Conservation (phyloP, 2,888 invertebrate species). For the Rhamnusium bicolor region DNA sequence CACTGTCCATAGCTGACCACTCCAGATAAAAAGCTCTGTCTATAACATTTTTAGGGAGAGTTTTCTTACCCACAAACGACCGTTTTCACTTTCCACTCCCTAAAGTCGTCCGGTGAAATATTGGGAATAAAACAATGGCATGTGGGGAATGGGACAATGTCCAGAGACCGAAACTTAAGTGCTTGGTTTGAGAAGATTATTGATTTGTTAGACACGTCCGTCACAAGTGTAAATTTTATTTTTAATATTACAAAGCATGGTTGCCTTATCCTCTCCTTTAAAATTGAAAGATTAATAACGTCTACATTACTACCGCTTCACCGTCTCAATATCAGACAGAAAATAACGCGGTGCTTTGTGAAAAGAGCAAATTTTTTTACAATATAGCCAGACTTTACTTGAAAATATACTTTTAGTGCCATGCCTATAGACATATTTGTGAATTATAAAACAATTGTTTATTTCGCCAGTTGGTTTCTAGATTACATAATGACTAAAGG, state of each 20-base stretch:
- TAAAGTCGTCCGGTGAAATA: constrained; percentile 65
- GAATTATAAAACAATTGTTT: no score
- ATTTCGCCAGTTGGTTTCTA: no score
- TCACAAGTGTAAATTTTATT: constrained; percentile 66
- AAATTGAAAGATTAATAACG: background rate
- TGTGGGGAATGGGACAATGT: constrained; percentile 54
- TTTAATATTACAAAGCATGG: background rate
- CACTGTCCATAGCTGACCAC: constrained; percentile 48
- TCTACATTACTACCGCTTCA: background rate
- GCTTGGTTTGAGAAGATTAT: constrained; percentile 65
- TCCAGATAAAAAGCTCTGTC: constrained; percentile 54
- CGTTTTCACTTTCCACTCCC: constrained; percentile 66
- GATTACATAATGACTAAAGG: no score
- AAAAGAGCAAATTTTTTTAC: no score
- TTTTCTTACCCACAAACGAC: constrained; percentile 62
- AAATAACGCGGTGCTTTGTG: no score
- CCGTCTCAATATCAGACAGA: no score
- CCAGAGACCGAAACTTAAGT: constrained; percentile 54
- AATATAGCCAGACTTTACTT: no score
- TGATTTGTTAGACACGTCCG: constrained; percentile 68
- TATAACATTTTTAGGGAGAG: constrained; percentile 52
- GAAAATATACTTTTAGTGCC: no score
- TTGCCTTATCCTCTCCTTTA: background rate
- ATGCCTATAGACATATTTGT: no score
- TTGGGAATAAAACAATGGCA: constrained; percentile 66